Percentiles rank a stretch among this genome's conserved stretches.
Conservation (phyloP, 92 coral and sea anemone species). For the Palythoa grandis region DNA sequence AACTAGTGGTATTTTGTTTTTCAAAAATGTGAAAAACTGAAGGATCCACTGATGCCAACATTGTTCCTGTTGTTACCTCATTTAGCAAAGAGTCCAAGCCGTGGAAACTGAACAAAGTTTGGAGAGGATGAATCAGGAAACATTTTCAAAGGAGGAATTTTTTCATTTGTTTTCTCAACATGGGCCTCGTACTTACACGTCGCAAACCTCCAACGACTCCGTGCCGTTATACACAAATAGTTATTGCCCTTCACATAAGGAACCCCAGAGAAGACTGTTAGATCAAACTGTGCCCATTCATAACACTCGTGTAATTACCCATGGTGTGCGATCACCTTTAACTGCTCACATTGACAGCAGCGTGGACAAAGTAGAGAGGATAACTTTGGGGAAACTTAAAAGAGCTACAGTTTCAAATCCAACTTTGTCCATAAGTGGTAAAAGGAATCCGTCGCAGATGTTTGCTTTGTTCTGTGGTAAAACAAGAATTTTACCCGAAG, state of each 20-base stretch:
- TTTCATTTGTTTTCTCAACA: constrained; percentile 21
- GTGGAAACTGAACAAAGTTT: not conserved
- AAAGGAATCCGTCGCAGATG: constrained; percentile 35
- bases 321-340: not conserved
- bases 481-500: not conserved
- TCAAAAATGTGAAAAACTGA: not conserved
- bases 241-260: not conserved
- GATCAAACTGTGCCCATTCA: constrained; percentile 27
- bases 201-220: not conserved
- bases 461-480: constrained; percentile 25
- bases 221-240: not conserved
- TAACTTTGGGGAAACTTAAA: not conserved
- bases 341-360: too few species aligned
- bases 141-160: constrained; percentile 4
- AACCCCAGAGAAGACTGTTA: not conserved
- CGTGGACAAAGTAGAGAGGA: not conserved
- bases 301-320: not conserved
- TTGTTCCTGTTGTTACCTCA: not conserved
- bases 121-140: not conserved
- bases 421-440: not conserved
- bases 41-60: not conserved
- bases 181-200: not conserved
- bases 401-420: not conserved
- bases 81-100: constrained; percentile 3
- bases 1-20: not conserved